Evolutionary conservation across 2,113 vertebrate genomes (phyloP).

Genomic region (Regulus satrapa): DNA sequence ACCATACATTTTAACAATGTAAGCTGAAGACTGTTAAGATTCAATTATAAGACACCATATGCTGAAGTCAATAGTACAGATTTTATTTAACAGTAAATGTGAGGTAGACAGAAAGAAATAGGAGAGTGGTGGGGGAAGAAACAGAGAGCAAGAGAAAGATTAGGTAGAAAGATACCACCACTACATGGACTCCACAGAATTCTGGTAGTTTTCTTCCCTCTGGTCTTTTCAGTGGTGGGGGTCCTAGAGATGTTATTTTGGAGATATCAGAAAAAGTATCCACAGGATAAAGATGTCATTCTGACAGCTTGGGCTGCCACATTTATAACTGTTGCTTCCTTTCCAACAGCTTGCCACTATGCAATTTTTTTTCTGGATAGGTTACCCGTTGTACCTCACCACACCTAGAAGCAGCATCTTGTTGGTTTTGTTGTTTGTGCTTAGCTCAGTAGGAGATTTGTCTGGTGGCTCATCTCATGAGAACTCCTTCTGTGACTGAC

Average conservation of each 20-base stretch:
- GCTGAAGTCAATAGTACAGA: not conserved
- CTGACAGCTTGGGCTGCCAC: not conserved
- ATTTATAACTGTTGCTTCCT: not conserved
- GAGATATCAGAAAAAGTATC: not conserved
- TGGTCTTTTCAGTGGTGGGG: not conserved
- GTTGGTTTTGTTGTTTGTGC: rapidly evolving
- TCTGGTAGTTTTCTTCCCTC: not conserved
- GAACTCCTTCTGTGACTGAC: not conserved
- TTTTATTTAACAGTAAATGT: not conserved
- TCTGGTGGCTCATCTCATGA: not conserved
- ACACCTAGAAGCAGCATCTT: not conserved
- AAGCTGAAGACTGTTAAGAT: not conserved
- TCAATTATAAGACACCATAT: not conserved
- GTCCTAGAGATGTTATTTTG: rapidly evolving
- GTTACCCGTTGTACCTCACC: not conserved
- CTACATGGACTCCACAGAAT: not conserved
- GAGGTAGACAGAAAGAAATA: not conserved
- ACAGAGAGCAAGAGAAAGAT: not conserved
- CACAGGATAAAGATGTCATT: not conserved
- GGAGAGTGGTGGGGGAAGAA: not conserved
- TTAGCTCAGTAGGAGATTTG: not conserved
- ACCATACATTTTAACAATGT: not conserved
- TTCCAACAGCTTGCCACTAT: not conserved
- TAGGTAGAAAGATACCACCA: not conserved
- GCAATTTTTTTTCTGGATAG: not conserved